Evolutionary conservation across 2,113 vertebrate species (phyloP), one percentile per base, ranked within the genome.

Genomic region (Turnix velox): DNA sequence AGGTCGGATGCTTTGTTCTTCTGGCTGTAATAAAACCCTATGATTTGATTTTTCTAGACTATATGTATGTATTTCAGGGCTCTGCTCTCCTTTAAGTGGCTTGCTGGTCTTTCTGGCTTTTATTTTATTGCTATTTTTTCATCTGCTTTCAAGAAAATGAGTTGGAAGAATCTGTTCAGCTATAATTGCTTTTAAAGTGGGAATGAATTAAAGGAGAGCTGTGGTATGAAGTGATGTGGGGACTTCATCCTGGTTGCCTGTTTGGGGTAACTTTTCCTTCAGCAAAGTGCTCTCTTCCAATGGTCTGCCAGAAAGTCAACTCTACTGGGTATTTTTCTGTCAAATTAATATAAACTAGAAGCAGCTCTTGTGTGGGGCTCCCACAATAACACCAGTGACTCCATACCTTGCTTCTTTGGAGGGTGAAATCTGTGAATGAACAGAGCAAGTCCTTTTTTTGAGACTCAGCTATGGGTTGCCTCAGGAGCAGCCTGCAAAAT

Each of bases 1-100:
- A 92, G 57, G 55, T 84, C 88, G 73, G 91, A 80, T 82, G 18
- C 74, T 94, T 88, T 81, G 54, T 92, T 92, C 61, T 82, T 92
- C 59, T 91, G 88, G 67, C 40, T 95, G 63, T 59, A 83, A 1
- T 92, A 43, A 59, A 85, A 92, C 54, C 24, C 42, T 46, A 25
- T 66, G 27, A 62, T 91, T 94, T 92, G 73, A 66, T 79, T 92
- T 84, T 82, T 87, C 42, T 77, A 78, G 57, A 80, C 24, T 57
- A 49, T 11, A 4, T 62, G 14, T 57, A 52, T 57, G n/a, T 39
- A 66, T 61, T 95, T 85, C 46, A 83, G 33, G n/a, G 39, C 63
- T 80, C 10, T 91, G 66, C 58, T 79, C 35, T 89, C 16, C 58
- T 22, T 54, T 54, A 76, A 73, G 37, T 35, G 68, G 24, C 84